Evolutionary conservation across 2,888 invertebrate species (phyloP).

Genomic region (Noctua janthina): DNA sequence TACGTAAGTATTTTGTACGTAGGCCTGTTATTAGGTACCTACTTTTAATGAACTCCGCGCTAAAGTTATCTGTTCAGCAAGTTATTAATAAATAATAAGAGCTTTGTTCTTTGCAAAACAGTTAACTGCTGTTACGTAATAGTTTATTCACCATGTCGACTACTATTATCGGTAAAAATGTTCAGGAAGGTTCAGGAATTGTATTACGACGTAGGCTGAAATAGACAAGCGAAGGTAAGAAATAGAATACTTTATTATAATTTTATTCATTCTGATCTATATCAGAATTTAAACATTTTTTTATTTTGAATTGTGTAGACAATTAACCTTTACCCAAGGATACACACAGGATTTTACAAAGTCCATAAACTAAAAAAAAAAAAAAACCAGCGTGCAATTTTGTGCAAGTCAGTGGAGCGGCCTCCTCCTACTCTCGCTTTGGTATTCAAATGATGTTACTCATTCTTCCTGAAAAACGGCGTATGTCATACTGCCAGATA

Average conservation of each 20-base stretch:
- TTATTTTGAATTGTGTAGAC: constrained; percentile 1
- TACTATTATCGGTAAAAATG: neutral
- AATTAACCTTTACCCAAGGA: neutral
- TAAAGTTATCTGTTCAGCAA: constrained; percentile 41
- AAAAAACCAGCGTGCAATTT: neutral
- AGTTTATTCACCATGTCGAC: constrained; percentile 11
- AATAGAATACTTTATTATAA: neutral
- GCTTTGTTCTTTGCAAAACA: constrained; percentile 45
- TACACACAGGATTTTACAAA: neutral
- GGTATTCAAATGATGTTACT: constrained; percentile 17
- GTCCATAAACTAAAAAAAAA: neutral
- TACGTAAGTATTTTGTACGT: constrained; percentile 40
- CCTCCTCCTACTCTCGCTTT: neutral
- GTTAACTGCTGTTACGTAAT: constrained; percentile 32
- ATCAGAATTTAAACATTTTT: neutral
- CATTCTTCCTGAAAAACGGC: constrained; percentile 5
- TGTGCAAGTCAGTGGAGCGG: neutral
- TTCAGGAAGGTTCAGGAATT: constrained; percentile 3
- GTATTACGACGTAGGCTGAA: neutral
- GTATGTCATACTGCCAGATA: constrained; percentile 17
- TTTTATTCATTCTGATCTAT: neutral
- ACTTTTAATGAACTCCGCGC: constrained; percentile 35
- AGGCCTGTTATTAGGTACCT: constrained; percentile 24
- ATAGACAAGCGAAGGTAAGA: neutral
- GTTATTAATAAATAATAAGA: constrained; percentile 39